Conservation (phyloP, 2,113 vertebrate species). For the Erythrocercus mccallii region DNA sequence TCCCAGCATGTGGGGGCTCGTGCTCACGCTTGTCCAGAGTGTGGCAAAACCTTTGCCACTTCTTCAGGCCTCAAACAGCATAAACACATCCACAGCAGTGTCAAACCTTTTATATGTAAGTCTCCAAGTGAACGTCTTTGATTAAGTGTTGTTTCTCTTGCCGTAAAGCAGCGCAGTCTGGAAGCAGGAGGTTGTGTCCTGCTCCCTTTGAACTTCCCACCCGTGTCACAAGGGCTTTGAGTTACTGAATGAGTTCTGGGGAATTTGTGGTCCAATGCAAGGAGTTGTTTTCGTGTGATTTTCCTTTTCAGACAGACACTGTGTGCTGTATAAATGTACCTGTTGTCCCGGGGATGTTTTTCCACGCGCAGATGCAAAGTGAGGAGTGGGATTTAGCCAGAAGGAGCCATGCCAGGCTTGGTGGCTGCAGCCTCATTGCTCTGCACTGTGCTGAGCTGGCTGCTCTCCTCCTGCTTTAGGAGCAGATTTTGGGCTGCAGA, state of each 20-base stretch:
- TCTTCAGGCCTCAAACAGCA: slow-evolving; percentile 99
- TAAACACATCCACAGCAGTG: slow-evolving; percentile 99
- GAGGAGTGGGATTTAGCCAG: background rate
- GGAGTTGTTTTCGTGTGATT: background rate
- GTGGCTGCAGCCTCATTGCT: background rate
- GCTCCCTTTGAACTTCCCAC: background rate
- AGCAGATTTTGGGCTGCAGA: background rate
- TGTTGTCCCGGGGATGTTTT: background rate
- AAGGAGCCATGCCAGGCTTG: background rate
- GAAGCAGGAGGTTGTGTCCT: background rate
- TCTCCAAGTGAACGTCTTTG: slow-evolving; percentile 67
- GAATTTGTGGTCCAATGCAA: background rate
- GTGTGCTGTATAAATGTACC: background rate
- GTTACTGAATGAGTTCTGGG: background rate
- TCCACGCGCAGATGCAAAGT: background rate
- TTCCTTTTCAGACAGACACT: slow-evolving; percentile 21
- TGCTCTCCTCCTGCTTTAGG: background rate
- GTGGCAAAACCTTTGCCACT: slow-evolving; percentile 98
- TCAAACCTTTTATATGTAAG: slow-evolving; percentile 99
- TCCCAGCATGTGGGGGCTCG: slow-evolving; percentile 98
- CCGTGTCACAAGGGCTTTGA: background rate
- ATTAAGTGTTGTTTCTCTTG: slow-evolving; percentile 48
- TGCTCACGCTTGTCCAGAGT: slow-evolving; percentile 97
- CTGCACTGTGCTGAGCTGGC: background rate
- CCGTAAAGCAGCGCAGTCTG: background rate